Base-by-base conservation (phyloP, 2,797 vertebrate species). In the Botia almorhae region DNA sequence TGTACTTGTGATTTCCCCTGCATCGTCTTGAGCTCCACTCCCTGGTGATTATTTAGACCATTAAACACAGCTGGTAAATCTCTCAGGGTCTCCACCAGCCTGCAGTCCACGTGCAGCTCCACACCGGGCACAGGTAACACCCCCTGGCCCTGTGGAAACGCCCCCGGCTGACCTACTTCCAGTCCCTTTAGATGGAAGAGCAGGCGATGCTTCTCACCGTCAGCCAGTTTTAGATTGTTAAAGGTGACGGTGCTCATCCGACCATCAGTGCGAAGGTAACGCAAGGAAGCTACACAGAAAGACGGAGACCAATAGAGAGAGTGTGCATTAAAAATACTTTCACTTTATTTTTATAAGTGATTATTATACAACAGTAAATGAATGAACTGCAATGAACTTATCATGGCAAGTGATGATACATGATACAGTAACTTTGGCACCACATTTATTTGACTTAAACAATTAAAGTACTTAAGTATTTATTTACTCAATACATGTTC, bases 61-160 rank as follows among this genome's bases (percentile, higher is more conserved):
- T 94, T 95, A 88, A 98, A 96, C 33, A 91, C 94, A 26, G 94
- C 94, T 0, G 98, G 97, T 61, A 99, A 91, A 88, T 96, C 95
- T 86, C 94, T 91, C 85, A 96, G 7, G 0, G 94, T 95, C 87
- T 98, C 97, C 73, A 96, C 95, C 90, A 96, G 95, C 78, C 91
- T 89, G 87, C 98, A 99, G 93, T 99, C 98, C 87, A 98, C 74
- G 77, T 98, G 97, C 55, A 99, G 86, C 83, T 99, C 96, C 29
- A 96, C 36, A 0, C 93, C 91, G 0, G 86, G 86, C 10, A 84
- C 84, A 10, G 83, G 85, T 55, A 86, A 36, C 0, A 53, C 69
- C 51, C 65, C 83, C 71, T 82, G 83, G 8, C 78, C 73, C 3
- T 69, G 68, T 26, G 75, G 81, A 50, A 84, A 58, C 2, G 81